Evolutionary conservation across 1,140 invertebrate genomes (phyloP), one percentile per base, ranked within the genome.

Genomic region (Trichonephila inaurata): DNA sequence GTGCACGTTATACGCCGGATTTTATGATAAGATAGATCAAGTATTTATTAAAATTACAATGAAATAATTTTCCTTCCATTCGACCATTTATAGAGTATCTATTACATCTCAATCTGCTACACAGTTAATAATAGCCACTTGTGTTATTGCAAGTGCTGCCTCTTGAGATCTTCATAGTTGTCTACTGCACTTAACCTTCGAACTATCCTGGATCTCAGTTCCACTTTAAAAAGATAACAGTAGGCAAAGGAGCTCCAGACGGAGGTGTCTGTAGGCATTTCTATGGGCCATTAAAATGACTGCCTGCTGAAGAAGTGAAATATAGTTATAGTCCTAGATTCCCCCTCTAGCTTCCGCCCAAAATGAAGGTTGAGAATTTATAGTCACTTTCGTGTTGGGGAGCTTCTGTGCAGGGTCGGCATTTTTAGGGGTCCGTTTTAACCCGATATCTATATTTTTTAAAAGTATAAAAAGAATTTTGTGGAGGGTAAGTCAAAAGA

Each of bases 211-310:
- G 69, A 24, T 14, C 69, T 21, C 51, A 58, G 51, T n/a, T 40
- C 81, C 81, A 51, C 21, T 72, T 89, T 87, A 72, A 28, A 72
- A 28, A 72, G 91, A 92, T 91, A 92, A 92, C 33, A 91, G 72
- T 40, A 40, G 90, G 89, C 40, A 19, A n/a, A n/a, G 28, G 21
- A 40, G 6, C 44, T 3, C 21, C 2, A 18, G 28, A 16, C n/a
- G 5, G 28, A 1, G 91, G n/a, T 77, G 60, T 58, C 92, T 88
- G 64, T 88, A 81, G 92, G 86, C 85, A 87, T 93, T 86, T 93
- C 92, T 93, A 89, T 88, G 92, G 83, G 40, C 92, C 92, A 93
- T 93, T 93, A 93, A 93, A 88, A 93, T 93, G 92, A 93, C 92
- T 93, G 86, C 64, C 28, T 40, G 51, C 92, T 93, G 92, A 88